Evolutionary conservation across 2,113 vertebrate species (phyloP), one percentile per base, ranked within the genome.

Genomic region (Ceratotherium simum): DNA sequence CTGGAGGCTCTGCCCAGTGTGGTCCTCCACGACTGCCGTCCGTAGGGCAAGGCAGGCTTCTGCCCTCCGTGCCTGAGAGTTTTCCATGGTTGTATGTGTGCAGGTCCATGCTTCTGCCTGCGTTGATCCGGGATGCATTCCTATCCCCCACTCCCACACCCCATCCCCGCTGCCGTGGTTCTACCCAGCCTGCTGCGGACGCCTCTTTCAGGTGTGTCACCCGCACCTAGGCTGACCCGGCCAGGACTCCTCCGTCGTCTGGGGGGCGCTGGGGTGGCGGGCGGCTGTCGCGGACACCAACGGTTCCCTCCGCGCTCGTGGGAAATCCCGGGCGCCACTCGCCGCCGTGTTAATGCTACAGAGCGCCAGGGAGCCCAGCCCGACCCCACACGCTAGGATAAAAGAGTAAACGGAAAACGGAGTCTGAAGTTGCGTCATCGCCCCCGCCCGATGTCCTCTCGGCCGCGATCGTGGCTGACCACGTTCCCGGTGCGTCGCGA

Each of bases 161-260:
- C 56, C 17, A 16, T 13, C 51, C 12, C 13, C 12, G 9, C 69
- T 1, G 48, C 65, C 2, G 58, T 90, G 96, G 95, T 97, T 95
- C 81, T 12, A 48, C 70, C 95, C 90, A 51, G n/a, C 76, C 91
- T 4, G 46, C 46, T 2, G 42, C 23, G 33, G 56, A 78, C 46
- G 58, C 79, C 96, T 90, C 67, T 20, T 36, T 86, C 87, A 88
- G 97, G 97, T 91, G 97, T 85, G 86, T 87, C 95, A 73, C 58
- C 46, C 42, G 25, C 5, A 93, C 95, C 91, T 91, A 90, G 73
- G 79, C 51, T 39, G 89, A 88, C 81, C 65, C 10, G 1, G 88
- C 73, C 48, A 0, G 51, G 46, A 39, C 48, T 29, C 51, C 9
- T 51, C 8, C 4, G 36, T n/a, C 13, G 5, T 33, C 21, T 13